These are phyloP conservation scores for Anseranas semipalmata DNA, from an alignment of 2,113 vertebrate species.

Conservation along the genomic window DNA sequence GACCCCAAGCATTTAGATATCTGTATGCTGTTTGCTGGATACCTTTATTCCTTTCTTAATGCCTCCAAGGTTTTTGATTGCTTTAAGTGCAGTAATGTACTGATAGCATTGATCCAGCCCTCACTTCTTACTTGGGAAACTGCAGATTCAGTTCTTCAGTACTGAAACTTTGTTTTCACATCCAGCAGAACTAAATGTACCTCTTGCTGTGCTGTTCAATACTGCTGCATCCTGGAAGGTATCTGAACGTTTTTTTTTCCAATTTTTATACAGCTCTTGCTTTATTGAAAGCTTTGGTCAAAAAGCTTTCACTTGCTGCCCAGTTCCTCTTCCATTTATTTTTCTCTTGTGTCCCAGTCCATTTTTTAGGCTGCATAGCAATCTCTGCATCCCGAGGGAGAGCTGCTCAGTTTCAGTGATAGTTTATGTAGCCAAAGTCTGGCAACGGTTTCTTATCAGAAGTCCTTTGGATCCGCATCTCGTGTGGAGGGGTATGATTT, in stretches of 20 bases:
- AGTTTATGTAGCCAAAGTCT: not conserved
- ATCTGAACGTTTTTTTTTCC: not conserved
- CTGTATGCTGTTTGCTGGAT: not conserved
- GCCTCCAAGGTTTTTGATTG: fast-evolving
- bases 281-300: not conserved
- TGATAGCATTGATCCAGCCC: not conserved
- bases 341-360: not conserved
- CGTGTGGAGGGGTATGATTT: not conserved
- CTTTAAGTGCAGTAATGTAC: not conserved
- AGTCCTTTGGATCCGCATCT: not conserved
- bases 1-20: not conserved
- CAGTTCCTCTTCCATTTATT: not conserved
- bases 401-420: not conserved
- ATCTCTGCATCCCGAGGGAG: not conserved
- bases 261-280: not conserved
- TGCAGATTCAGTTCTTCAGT: not conserved
- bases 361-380: not conserved
- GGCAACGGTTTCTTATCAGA: not conserved
- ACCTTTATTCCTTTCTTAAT: not conserved
- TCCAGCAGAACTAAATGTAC: not conserved
- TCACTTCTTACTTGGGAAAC: not conserved
- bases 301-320: not conserved
- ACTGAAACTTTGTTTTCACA: not conserved
- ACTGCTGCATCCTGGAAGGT: fast-evolving
- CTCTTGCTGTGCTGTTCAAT: not conserved